Evolutionary conservation across 2,797 vertebrate species (phyloP), one percentile per base, ranked within the genome.

Genomic region (Meda fulgida): DNA sequence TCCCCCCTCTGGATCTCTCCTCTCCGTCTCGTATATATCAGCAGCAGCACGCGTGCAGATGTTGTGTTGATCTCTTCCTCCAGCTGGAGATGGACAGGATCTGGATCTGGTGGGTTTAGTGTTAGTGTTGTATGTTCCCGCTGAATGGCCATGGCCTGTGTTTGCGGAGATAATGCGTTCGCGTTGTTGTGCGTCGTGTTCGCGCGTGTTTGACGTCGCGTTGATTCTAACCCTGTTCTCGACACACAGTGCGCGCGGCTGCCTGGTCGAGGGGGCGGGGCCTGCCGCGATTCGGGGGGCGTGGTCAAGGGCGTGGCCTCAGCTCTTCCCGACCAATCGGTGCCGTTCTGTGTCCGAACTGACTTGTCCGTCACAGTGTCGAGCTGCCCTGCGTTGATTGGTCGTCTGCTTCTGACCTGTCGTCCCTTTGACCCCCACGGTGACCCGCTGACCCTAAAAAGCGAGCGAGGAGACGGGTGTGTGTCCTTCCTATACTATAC

Each of bases 171-270:
- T 11, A 85, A 46, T 34, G 86, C 85, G 40, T 70, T n/a, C 84
- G 66, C 82, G 48, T 10, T 1, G 53, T 46, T 95, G 94, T 85
- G 91, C 91, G 1, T 89, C 89, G 10, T 95, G 94, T 81, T 78
- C 84, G 8, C 73, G 36, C 23, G 76, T 8, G 1, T 85, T 65
- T 31, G 89, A 90, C 13, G 6, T 79, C 0, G 76, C 88, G 36
- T 87, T 94, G 87, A 92, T 95, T 79, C 89, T 95, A n/a, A 83
- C 94, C 94, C 2, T 95, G 93, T 84, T 94, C 93, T 65, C 94
- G n/a, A 94, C 83, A 89, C 89, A 48, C 88, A 94, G 84, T 95
- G 94, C 51, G 76, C 80, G 53, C 78, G 34, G 34, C 34, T 95
- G 94, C 43, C 31, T 95, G 67, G 70, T 53, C 0, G 48, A 21